Evolutionary conservation across 1,140 invertebrate genomes (phyloP).

Genomic region (Achroia grisella): DNA sequence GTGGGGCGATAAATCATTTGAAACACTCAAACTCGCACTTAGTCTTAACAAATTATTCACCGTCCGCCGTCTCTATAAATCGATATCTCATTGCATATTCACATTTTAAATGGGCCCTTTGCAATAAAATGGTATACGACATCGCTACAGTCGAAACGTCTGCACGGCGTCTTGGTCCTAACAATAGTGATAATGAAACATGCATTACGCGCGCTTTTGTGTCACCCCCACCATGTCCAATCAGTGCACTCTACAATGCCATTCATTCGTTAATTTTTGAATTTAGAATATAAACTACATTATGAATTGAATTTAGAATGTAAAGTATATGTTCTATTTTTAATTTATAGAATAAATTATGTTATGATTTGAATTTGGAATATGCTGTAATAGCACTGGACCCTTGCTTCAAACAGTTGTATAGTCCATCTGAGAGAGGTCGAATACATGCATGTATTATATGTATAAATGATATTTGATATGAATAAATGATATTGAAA

Average conservation of each 20-base stretch:
- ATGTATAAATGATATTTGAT: no score
- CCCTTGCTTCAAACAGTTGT: no score
- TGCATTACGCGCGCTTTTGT: slow-evolving; percentile 4
- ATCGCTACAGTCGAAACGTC: slow-evolving; percentile 1
- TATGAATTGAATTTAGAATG: neutral
- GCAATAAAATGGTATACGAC: no score
- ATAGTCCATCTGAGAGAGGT: no score
- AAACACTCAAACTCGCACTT: neutral
- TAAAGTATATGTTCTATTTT: no score
- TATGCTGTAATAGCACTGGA: no score
- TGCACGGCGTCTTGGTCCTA: slow-evolving; percentile 1
- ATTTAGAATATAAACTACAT: neutral
- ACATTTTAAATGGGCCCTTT: slow-evolving; percentile 1
- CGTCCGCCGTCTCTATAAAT: neutral
- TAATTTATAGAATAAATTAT: no score
- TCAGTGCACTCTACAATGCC: neutral
- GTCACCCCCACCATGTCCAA: neutral
- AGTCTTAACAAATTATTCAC: slow-evolving; percentile 5
- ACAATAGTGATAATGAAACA: slow-evolving; percentile 7
- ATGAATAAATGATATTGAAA: no score
- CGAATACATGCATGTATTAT: no score
- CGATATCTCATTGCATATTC: slow-evolving; percentile 2
- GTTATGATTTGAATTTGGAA: no score
- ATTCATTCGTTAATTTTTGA: slow-evolving; percentile 5
- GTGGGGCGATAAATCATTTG: slow-evolving; percentile 1